These are phyloP conservation scores for Cottus gobio DNA, from an alignment of 2,113 vertebrate species.

Conservation along the genomic window DNA sequence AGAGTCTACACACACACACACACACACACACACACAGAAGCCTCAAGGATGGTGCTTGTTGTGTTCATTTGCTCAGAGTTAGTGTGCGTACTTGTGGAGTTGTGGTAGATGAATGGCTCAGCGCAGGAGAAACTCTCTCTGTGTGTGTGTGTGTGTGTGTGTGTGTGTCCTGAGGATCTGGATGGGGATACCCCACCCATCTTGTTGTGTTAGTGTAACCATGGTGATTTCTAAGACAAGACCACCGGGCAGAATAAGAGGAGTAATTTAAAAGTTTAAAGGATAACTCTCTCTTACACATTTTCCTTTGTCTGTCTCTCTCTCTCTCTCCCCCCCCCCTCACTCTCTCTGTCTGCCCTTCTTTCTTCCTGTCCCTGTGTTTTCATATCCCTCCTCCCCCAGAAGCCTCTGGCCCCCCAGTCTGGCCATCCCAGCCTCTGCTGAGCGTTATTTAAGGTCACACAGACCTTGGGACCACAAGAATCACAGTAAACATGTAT, in stretches of 20 bases:
- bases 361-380: slow-evolving; percentile 8
- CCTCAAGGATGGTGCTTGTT: slow-evolving; percentile 11
- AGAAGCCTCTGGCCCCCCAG: slow-evolving; percentile 7
- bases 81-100: slow-evolving; percentile 18
- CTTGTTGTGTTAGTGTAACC: slow-evolving; percentile 71
- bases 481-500: slow-evolving; percentile 66
- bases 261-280: slow-evolving; percentile 42
- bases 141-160: slow-evolving; percentile 2
- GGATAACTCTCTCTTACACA: slow-evolving; percentile 42
- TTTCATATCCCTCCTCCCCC: slow-evolving; percentile 10
- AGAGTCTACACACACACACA: slow-evolving; percentile 6
- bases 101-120: slow-evolving; percentile 18
- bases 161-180: slow-evolving; percentile 33
- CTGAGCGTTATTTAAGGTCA: slow-evolving; percentile 72
- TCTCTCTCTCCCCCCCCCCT: background rate
- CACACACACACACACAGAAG: slow-evolving; percentile 17
- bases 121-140: background rate
- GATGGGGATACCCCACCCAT: slow-evolving; percentile 65
- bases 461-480: slow-evolving; percentile 59
- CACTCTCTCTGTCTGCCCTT: background rate
- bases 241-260: slow-evolving; percentile 51
- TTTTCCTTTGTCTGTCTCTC: background rate
- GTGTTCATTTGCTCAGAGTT: slow-evolving; percentile 24
- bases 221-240: slow-evolving; percentile 62
- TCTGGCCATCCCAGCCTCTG: slow-evolving; percentile 52